Base-by-base conservation (phyloP, 2,113 vertebrate genomes). In the Notothenia rossii region DNA sequence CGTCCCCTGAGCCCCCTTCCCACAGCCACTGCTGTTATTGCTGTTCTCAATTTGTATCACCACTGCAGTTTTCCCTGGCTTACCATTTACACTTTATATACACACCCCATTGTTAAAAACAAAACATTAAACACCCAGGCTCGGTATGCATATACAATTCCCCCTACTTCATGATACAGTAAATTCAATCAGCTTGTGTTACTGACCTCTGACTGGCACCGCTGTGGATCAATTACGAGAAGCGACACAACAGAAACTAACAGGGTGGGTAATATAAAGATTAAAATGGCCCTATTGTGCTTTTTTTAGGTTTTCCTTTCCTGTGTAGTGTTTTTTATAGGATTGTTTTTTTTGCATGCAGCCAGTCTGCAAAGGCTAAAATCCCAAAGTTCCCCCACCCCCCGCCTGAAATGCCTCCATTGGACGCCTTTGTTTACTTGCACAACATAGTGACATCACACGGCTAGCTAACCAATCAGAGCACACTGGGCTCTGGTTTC, bases 11-110 rank as follows among this genome's bases (percentile, higher is more conserved):
- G 40, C 48, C 51, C 49, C 48, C 0, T 3, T 54, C 75, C 61
- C 12, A 29, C 18, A 65, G 79, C 65, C 50, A 46, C 55, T 64
- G 76, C 55, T 49, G 55, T 68, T 79, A 46, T 77, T 73, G 61
- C 59, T 33, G 25, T 73, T 43, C 9, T 70, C 18, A 22, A n/a
- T 60, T 77, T 74, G 68, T 64, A 68, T 77, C 64, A 18, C 65
- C 56, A 29, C 48, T 43, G 17, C 55, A 36, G 49, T 79, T 74
- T 66, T 72, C 72, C 75, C 33, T 17, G 5, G 71, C 64, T 80
- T 67, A 53, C 49, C 7, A 53, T 73, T 82, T 54, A 70, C 51
- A 40, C 55, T 89, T 83, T 61, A 64, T 65, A 25, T 50, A 63
- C 22, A 29, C 62, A 36, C 29, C 13, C 12, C 59, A 62, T 3